A percentile compares a stretch with the other conserved stretches of the same genome.
These are phyloP conservation scores for Sciaenops ocellatus DNA, from an alignment of 2,797 vertebrate species.

Conservation along the genomic window DNA sequence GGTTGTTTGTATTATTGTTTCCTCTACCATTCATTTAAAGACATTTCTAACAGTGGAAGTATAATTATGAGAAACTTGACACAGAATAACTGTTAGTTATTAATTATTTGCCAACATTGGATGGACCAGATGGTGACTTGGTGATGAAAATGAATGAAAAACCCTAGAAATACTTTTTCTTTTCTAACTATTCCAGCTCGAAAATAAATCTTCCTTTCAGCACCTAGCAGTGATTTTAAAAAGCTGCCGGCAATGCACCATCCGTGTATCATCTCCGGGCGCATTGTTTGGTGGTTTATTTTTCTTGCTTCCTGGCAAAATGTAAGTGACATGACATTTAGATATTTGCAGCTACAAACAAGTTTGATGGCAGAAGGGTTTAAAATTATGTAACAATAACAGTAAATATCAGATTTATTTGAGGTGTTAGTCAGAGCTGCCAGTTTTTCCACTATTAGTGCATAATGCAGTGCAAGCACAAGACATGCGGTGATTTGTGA, in stretches of 20 bases:
- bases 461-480: slow-evolving; percentile 17
- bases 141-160: slow-evolving; percentile 21
- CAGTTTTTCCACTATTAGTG: slow-evolving; percentile 2
- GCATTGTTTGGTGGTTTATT: slow-evolving; percentile 12
- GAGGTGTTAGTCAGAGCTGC: slow-evolving; percentile 22
- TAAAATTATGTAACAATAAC: slow-evolving; percentile 32
- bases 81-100: background rate
- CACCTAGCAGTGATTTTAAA: background rate
- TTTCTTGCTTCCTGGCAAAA: slow-evolving; percentile 31
- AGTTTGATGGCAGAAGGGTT: background rate
- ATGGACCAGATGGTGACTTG: slow-evolving; percentile 36
- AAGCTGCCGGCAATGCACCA: background rate
- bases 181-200: no score
- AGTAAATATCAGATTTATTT: slow-evolving; percentile 37
- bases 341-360: slow-evolving; percentile 34
- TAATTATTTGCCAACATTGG: slow-evolving; percentile 16
- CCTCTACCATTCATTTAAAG: slow-evolving; percentile 17
- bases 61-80: no score
- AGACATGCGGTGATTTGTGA: slow-evolving; percentile 4
- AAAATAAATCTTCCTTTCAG: slow-evolving; percentile 22
- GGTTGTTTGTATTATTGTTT: slow-evolving; percentile 5
- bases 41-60: background rate
- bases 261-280: background rate
- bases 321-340: slow-evolving; percentile 33
- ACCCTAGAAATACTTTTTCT: slow-evolving; percentile 10